These are phyloP conservation scores for Dryomyza anilis DNA, from an alignment of 2,888 invertebrate species.

Conservation along the genomic window DNA sequence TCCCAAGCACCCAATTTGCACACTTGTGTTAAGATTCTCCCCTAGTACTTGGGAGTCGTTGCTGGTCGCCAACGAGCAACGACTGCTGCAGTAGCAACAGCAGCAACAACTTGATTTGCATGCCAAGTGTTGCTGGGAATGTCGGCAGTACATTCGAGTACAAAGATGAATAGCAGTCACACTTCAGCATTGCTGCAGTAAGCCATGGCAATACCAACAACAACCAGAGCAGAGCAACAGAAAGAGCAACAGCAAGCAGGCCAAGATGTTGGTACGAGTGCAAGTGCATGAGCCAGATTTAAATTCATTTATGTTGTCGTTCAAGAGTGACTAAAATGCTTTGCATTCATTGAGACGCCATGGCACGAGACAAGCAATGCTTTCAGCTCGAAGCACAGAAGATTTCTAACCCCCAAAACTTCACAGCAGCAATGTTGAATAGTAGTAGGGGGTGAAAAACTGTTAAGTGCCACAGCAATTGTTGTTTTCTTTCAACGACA, in stretches of 20 bases:
- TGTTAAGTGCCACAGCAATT: slow-evolving; percentile 57
- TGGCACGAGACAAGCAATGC: too few relatives aligned
- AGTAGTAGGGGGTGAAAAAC: too few relatives aligned
- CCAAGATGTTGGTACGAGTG: too few relatives aligned
- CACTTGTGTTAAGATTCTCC: slow-evolving; percentile 2
- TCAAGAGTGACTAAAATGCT: slow-evolving; percentile 15
- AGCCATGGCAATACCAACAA: neutral
- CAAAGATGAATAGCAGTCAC: slow-evolving; percentile 15
- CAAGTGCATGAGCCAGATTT: slow-evolving; percentile 16
- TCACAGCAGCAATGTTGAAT: too few relatives aligned
- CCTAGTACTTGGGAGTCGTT: neutral
- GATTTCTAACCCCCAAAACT: too few relatives aligned
- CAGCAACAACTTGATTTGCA: slow-evolving; percentile 1
- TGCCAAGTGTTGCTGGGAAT: neutral
- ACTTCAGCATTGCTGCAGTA: slow-evolving; percentile 5
- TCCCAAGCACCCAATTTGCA: neutral
- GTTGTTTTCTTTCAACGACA: slow-evolving; percentile 55
- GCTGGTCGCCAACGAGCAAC: too few relatives aligned
- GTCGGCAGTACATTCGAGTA: neutral
- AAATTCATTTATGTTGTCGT: slow-evolving; percentile 19
- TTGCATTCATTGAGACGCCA: neutral
- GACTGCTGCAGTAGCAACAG: too few relatives aligned
- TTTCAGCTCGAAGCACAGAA: too few relatives aligned
- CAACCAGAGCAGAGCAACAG: neutral
- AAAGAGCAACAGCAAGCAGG: neutral